Conservation (phyloP, 2,888 invertebrate genomes). For the Cephus nigrinus region DNA sequence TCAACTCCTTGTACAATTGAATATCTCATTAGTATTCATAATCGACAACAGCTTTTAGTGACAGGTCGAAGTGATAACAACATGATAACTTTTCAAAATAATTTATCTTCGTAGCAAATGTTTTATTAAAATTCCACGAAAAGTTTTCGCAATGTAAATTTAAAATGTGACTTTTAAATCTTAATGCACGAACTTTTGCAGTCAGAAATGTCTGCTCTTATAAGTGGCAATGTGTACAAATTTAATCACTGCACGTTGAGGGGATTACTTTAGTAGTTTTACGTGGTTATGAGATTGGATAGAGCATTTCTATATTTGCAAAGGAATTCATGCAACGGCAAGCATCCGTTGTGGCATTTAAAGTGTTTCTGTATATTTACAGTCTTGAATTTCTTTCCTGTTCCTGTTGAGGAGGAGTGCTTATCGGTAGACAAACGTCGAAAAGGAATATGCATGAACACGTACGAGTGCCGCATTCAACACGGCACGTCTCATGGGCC, state of each 20-base stretch:
- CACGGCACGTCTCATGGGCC: slow-evolving; percentile 78
- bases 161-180: neutral
- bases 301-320: neutral
- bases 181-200: neutral
- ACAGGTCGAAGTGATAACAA: neutral
- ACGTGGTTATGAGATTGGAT: neutral
- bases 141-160: neutral
- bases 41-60: neutral
- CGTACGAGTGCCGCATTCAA: slow-evolving; percentile 84
- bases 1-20: neutral
- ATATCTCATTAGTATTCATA: neutral
- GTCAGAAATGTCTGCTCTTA: neutral
- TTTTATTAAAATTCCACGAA: neutral
- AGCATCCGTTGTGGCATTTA: neutral
- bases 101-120: neutral
- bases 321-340: neutral
- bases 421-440: slow-evolving; percentile 77
- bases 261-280: neutral
- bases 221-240: neutral
- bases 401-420: slow-evolving; percentile 86
- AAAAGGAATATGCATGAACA: slow-evolving; percentile 82
- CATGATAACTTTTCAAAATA: neutral
- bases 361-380: slow-evolving; percentile 42
- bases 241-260: neutral
- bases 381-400: slow-evolving; percentile 87